Evolutionary conservation across 2,888 invertebrate species (phyloP).

Genomic region (Halocaridina rubra): DNA sequence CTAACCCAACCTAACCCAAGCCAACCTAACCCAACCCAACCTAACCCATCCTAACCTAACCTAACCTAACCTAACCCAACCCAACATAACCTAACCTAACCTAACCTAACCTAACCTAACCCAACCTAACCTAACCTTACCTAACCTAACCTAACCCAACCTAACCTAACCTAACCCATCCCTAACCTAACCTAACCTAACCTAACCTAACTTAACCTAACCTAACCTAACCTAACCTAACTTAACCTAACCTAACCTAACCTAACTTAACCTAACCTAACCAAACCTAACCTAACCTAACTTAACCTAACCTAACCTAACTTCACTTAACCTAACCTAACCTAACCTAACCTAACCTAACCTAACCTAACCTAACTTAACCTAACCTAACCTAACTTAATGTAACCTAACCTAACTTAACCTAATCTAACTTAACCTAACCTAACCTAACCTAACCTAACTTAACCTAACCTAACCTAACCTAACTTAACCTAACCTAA

Average conservation of each 20-base stretch:
- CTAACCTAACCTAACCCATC: too few relatives aligned
- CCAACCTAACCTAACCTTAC: conserved; percentile 1
- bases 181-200: too few relatives aligned
- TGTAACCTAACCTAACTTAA: background rate
- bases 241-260: conserved; percentile 12
- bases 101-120: conserved; percentile 3
- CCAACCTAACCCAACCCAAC: too few relatives aligned
- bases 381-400: background rate
- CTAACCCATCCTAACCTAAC: too few relatives aligned
- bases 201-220: conserved; percentile 13
- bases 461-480: background rate
- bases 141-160: conserved; percentile 12
- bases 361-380: conserved; percentile 4
- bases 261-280: conserved; percentile 21
- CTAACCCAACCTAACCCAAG: too few relatives aligned
- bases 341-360: background rate
- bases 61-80: too few relatives aligned
- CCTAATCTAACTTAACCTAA: conserved; percentile 9
- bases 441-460: background rate
- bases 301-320: too few relatives aligned
- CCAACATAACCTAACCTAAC: too few relatives aligned
- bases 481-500: conserved; percentile 26
- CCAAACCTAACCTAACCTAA: background rate
- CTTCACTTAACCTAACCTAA: too few relatives aligned
- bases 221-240: conserved; percentile 26